Percentiles rank a stretch among this genome's conserved stretches.
Conservation (phyloP, 2,888 invertebrate genomes). For the Melanotus villosus region DNA sequence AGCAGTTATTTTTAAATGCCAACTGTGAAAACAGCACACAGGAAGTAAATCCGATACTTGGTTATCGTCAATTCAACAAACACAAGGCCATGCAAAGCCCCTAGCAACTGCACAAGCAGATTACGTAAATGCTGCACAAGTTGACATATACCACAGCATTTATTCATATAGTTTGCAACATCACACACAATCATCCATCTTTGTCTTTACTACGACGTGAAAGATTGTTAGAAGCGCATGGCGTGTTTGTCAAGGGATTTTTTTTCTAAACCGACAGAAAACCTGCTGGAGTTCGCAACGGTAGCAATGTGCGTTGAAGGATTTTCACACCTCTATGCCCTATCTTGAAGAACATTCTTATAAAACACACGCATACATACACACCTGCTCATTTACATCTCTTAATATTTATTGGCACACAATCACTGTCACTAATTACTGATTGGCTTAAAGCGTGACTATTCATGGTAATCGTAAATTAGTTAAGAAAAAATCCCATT, state of each 20-base stretch:
- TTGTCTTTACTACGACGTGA: neutral
- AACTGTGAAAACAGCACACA: slow-evolving; percentile 22
- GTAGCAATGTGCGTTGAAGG: neutral
- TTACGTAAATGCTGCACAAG: slow-evolving; percentile 49
- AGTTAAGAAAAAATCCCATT: slow-evolving; percentile 2
- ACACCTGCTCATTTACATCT: slow-evolving; percentile 50
- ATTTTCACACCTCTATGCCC: slow-evolving; percentile 19
- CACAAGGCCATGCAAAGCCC: slow-evolving; percentile 52
- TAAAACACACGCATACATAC: slow-evolving; percentile 22
- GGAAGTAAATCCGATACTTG: slow-evolving; percentile 36
- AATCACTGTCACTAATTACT: slow-evolving; percentile 43
- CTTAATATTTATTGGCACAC: slow-evolving; percentile 46
- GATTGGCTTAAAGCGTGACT: slow-evolving; percentile 36
- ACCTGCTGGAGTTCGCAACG: neutral
- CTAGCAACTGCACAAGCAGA: slow-evolving; percentile 48
- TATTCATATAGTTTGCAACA: slow-evolving; percentile 7
- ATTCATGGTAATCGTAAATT: slow-evolving; percentile 13
- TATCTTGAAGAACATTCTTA: slow-evolving; percentile 25
- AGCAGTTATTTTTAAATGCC: slow-evolving; percentile 11
- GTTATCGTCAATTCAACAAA: slow-evolving; percentile 45
- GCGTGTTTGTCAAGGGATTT: too few relatives aligned
- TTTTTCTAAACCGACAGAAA: too few relatives aligned
- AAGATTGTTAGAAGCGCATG: neutral
- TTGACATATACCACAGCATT: slow-evolving; percentile 24
- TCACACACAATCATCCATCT: neutral